A percentile compares a stretch with the other conserved stretches of the same genome.
Conservation (phyloP, 2,797 vertebrate species). For the Lophotriccus pileatus region DNA sequence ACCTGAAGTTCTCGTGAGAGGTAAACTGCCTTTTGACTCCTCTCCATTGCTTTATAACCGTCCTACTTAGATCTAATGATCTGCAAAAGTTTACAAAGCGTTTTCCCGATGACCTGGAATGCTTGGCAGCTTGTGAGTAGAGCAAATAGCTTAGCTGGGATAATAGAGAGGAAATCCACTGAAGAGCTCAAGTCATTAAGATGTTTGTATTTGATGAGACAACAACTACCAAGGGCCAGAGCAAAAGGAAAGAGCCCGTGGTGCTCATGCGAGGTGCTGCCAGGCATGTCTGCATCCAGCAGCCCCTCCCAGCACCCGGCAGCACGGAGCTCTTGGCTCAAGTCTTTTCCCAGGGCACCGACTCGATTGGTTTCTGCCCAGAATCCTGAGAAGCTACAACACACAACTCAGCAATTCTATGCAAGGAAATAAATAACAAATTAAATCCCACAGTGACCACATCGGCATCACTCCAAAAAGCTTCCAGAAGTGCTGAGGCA, state of each 20-base stretch:
- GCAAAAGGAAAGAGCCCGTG: background rate
- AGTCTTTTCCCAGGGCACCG: background rate
- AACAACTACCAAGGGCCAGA: background rate
- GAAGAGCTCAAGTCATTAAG: slow-evolving; percentile 54
- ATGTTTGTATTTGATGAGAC: slow-evolving; percentile 42
- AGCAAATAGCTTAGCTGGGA: slow-evolving; percentile 57
- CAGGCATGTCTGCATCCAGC: background rate
- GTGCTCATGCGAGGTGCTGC: background rate
- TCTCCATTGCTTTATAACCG: background rate
- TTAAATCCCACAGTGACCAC: background rate
- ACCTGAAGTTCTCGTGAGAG: background rate
- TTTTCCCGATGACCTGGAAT: slow-evolving; percentile 29
- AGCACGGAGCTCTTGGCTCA: background rate
- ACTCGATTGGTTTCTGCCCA: background rate
- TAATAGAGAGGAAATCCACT: slow-evolving; percentile 53
- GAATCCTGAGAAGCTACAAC: background rate
- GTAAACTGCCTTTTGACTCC: slow-evolving; percentile 18
- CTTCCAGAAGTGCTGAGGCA: background rate
- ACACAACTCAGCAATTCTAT: background rate
- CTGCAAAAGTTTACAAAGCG: slow-evolving; percentile 45
- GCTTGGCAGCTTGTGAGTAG: slow-evolving; percentile 8
- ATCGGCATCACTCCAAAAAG: background rate
- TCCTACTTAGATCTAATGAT: background rate
- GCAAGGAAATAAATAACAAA: background rate
- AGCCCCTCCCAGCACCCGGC: accelerated